A percentile compares a stretch with the other conserved stretches of the same genome.
Conservation (phyloP, 2,888 invertebrate genomes). For the Icerya purchasi region DNA sequence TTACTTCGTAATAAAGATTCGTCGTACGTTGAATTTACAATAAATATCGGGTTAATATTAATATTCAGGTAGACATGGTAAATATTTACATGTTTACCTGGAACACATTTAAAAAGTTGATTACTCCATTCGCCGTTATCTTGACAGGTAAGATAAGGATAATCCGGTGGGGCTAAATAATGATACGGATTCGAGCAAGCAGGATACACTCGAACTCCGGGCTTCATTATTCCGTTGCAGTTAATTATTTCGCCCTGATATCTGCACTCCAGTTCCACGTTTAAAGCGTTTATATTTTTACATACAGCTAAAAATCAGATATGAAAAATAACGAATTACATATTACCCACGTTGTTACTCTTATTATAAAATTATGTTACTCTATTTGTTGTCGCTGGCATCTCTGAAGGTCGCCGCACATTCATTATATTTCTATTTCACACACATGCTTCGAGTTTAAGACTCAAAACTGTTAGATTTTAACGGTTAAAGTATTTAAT, state of each 20-base stretch:
- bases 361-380: no score
- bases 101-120: constrained; percentile 3
- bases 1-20: no score
- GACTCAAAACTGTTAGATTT: no score
- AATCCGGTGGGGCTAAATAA: not conserved
- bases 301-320: no score
- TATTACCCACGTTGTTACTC: no score
- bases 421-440: no score
- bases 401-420: no score
- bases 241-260: not conserved
- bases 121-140: constrained; percentile 9
- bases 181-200: constrained; percentile 1
- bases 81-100: not conserved
- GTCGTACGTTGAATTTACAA: not conserved
- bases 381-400: no score
- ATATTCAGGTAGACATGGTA: not conserved
- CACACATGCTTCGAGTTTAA: no score
- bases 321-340: no score
- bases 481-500: no score
- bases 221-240: not conserved
- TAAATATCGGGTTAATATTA: not conserved
- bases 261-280: constrained; percentile 4
- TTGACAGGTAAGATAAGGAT: constrained; percentile 6
- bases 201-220: constrained; percentile 3
- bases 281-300: not conserved